These are phyloP conservation scores for Colletes latitarsis DNA, from an alignment of 1,140 invertebrate species.

Conservation along the genomic window DNA sequence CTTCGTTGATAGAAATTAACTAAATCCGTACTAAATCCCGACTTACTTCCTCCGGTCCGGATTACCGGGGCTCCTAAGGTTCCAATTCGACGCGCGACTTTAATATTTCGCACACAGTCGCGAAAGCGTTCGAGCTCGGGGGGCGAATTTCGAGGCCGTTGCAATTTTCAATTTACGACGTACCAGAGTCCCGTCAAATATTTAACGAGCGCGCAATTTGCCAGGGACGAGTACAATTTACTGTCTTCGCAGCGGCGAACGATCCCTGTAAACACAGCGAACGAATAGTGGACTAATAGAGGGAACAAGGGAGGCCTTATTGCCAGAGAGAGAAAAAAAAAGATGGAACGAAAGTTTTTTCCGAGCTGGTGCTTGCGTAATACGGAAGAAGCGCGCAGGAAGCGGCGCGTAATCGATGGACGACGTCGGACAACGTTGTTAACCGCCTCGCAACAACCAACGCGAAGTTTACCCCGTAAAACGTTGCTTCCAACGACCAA, in stretches of 20 bases:
- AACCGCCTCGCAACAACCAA: slow-evolving; percentile 18
- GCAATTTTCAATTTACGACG: slow-evolving; percentile 27
- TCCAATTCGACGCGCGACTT: neutral
- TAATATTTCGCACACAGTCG: neutral
- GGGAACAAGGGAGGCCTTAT: neutral
- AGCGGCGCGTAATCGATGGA: slow-evolving; percentile 30
- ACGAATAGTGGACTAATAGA: neutral
- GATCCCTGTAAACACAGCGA: slow-evolving; percentile 9
- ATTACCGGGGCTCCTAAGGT: neutral
- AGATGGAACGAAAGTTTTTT: slow-evolving; percentile 3
- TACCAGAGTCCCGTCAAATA: neutral
- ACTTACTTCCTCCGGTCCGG: neutral
- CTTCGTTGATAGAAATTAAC: too few relatives aligned
- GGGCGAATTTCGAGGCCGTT: neutral
- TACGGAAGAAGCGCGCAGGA: slow-evolving; percentile 6
- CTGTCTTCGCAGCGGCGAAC: neutral
- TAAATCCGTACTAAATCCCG: neutral
- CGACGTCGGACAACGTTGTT: slow-evolving; percentile 36
- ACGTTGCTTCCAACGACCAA: too few relatives aligned
- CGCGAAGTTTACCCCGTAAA: neutral
- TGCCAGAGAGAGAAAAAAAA: neutral
- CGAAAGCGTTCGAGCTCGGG: neutral
- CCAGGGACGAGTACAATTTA: slow-evolving; percentile 9
- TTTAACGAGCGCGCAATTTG: slow-evolving; percentile 9
- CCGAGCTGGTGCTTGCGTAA: neutral